Evolutionary conservation across 2,797 vertebrate species (phyloP).

Genomic region (Microcaecilia unicolor): DNA sequence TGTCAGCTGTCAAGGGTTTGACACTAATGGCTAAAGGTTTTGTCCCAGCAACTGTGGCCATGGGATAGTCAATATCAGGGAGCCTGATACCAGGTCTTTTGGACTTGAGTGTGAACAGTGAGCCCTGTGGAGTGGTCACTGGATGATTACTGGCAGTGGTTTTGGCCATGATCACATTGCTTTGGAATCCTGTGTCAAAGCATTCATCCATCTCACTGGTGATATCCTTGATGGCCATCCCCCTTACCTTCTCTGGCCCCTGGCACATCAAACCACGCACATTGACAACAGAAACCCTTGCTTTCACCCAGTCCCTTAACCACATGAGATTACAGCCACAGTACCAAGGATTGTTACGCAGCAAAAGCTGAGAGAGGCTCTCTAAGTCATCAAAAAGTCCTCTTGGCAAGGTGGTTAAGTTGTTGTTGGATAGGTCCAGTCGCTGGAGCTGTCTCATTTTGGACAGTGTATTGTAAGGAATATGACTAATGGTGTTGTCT

Average conservation of each 20-base stretch:
- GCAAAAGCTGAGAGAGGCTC: conserved; percentile 71
- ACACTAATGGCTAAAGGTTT: conserved; percentile 79
- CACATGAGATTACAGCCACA: conserved; percentile 87
- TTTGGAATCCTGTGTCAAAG: conserved; percentile 39
- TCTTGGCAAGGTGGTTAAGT: conserved; percentile 80
- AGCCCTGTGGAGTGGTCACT: conserved; percentile 64
- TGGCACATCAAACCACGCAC: conserved; percentile 85
- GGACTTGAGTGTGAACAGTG: conserved; percentile 79
- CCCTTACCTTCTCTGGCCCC: conserved; percentile 74
- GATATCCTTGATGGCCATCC: conserved; percentile 78
- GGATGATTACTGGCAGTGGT: conserved; percentile 26
- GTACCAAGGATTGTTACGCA: conserved; percentile 90
- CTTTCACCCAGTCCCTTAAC: conserved; percentile 83
- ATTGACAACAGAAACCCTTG: conserved; percentile 68
- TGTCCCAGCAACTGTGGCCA: conserved; percentile 68
- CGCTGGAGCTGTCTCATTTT: conserved; percentile 74
- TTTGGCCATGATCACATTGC: conserved; percentile 13
- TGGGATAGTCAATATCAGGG: conserved; percentile 74
- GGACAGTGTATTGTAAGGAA: conserved; percentile 76
- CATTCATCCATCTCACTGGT: conserved; percentile 82
- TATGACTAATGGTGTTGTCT: conserved; percentile 83
- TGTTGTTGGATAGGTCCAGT: conserved; percentile 87
- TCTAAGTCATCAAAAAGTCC: conserved; percentile 85
- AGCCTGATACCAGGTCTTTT: conserved; percentile 71
- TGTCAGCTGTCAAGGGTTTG: conserved; percentile 78